phyloP scores from a whole-genome alignment of 2,888 invertebrate genomes.

The Sphaerophoria taeniata region DNA sequence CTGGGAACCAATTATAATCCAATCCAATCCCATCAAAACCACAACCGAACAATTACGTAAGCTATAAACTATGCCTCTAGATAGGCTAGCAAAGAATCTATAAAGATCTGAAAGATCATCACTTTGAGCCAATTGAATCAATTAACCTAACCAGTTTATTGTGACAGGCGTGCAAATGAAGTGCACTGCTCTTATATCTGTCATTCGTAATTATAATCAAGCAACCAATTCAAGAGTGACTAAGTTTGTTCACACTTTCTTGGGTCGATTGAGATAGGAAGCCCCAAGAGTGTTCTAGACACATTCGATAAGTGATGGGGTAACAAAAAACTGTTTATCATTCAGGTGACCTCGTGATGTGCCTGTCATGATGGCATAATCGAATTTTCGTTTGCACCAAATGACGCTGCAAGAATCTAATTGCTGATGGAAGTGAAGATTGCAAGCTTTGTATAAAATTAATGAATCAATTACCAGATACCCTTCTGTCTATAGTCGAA shows the following conservation, averaged over 20 bases:
- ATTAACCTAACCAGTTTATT: conserved; percentile 56
- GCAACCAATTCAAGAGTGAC: conserved; percentile 15
- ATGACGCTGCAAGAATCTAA: conserved; percentile 34
- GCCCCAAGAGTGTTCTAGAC: not conserved
- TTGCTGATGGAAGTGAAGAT: conserved; percentile 46
- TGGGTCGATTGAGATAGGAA: not conserved
- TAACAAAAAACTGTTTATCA: conserved; percentile 25
- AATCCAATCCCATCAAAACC: conserved; percentile 23
- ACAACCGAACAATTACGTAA: not conserved
- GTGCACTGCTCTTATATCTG: not conserved
- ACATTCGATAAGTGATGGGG: not conserved
- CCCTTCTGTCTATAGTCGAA: too few species aligned
- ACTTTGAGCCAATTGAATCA: conserved; percentile 69
- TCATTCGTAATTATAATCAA: conserved; percentile 1
- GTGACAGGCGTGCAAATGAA: conserved; percentile 39
- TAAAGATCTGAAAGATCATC: conserved; percentile 56
- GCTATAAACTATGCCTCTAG: too few species aligned
- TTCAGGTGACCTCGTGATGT: conserved; percentile 39
- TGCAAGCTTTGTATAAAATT: conserved; percentile 24
- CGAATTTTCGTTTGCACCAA: not conserved
- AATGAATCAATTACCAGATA: conserved; percentile 64
- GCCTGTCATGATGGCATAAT: not conserved
- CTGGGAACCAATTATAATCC: conserved; percentile 69
- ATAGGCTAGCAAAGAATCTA: not conserved
- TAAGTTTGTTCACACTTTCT: conserved; percentile 27